Conservation (phyloP, 2,113 vertebrate genomes). For the human (Homo sapiens) region GRCh38 chr15:98691001-98691500, state of each 20-base stretch:
- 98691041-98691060: background rate
- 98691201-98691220: fast-evolving
- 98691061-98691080: fast-evolving
- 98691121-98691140: background rate
- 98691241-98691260: background rate
- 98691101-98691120: fast-evolving
- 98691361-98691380: background rate
- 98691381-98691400: too few species aligned
- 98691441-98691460: too few species aligned
- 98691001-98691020: fast-evolving
- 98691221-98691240: background rate
- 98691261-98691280: background rate
- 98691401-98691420: too few species aligned
- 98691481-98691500: too few species aligned
- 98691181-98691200: background rate
- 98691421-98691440: too few species aligned
- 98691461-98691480: too few species aligned
- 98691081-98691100: background rate
- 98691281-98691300: background rate
- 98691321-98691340: background rate
- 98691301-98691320: background rate
- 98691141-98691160: background rate
- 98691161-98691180: background rate
- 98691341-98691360: background rate
- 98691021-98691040: background rate